A percentile compares a stretch with the other conserved stretches of the same genome.
phyloP scores from a whole-genome alignment of 2,797 vertebrate species.

The Spizella passerina region DNA sequence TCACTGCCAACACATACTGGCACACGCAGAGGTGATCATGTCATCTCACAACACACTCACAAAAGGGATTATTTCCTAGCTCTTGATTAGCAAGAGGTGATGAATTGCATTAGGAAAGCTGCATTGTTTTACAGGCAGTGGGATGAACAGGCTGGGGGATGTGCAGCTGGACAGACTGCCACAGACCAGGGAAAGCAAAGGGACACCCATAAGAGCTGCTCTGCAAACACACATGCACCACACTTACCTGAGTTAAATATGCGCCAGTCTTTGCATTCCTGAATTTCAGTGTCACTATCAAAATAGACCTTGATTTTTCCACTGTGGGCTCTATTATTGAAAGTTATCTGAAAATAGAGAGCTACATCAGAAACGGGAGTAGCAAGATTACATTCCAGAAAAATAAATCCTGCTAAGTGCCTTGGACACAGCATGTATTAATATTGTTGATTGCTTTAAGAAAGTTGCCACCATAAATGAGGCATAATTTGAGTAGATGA shows the following conservation, averaged over 20 bases:
- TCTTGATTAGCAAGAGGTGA: not conserved
- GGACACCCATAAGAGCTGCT: not conserved
- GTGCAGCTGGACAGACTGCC: not conserved
- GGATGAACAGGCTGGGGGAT: not conserved
- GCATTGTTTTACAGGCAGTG: not conserved
- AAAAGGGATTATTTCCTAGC: not conserved
- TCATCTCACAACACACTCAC: not conserved
- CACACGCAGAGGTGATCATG: accelerated
- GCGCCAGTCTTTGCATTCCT: constrained; percentile 87
- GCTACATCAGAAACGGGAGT: not conserved
- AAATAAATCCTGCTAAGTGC: not conserved
- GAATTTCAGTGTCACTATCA: constrained; percentile 85
- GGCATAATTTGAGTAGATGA: not conserved
- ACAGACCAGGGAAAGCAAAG: not conserved
- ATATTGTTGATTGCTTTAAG: not conserved
- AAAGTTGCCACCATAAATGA: not conserved
- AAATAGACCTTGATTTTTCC: constrained; percentile 93
- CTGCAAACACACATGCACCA: not conserved
- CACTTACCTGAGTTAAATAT: constrained; percentile 88
- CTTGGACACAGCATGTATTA: not conserved
- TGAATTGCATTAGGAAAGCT: not conserved
- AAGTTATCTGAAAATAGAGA: constrained; percentile 83
- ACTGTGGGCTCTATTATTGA: constrained; percentile 93
- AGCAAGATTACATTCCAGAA: not conserved
- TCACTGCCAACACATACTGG: not conserved